Percentiles rank a stretch among this genome's conserved stretches.
These are phyloP conservation scores for Noctua fimbriata DNA, from an alignment of 2,888 invertebrate genomes.

Conservation along the genomic window DNA sequence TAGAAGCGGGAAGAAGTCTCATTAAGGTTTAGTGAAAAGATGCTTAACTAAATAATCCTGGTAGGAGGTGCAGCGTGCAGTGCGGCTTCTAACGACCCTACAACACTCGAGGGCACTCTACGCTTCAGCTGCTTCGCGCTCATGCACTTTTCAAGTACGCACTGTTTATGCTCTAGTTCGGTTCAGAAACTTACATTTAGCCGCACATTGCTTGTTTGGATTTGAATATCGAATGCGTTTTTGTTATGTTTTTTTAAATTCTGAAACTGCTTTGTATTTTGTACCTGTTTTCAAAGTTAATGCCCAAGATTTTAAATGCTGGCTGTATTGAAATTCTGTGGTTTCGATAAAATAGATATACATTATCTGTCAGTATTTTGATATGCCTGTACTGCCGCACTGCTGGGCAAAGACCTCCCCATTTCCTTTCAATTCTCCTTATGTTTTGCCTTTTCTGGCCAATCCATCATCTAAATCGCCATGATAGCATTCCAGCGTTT, in stretches of 20 bases:
- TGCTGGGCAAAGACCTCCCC: neutral
- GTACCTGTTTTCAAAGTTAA: neutral
- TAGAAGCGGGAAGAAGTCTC: conserved; percentile 68
- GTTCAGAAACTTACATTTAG: conserved; percentile 76
- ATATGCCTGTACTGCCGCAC: neutral
- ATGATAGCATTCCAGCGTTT: neutral
- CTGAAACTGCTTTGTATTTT: neutral
- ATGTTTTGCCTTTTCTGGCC: neutral
- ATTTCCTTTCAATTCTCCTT: neutral
- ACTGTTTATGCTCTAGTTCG: conserved; percentile 86
- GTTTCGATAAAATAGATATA: neutral
- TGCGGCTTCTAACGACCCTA: conserved; percentile 82
- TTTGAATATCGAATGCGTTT: conserved; percentile 71
- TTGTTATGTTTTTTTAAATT: conserved; percentile 3
- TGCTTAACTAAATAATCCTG: conserved; percentile 79
- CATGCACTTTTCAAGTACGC: conserved; percentile 87
- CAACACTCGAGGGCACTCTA: conserved; percentile 78
- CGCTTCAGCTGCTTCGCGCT: conserved; percentile 80
- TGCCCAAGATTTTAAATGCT: neutral
- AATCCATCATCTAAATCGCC: neutral
- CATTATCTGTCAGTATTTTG: neutral
- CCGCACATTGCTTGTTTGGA: conserved; percentile 71
- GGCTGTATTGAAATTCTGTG: neutral
- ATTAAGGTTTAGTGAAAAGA: conserved; percentile 76
- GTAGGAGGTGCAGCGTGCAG: conserved; percentile 70